These are phyloP conservation scores for Drosophila ustulata DNA, from an alignment of 2,888 invertebrate genomes.

Conservation along the genomic window DNA sequence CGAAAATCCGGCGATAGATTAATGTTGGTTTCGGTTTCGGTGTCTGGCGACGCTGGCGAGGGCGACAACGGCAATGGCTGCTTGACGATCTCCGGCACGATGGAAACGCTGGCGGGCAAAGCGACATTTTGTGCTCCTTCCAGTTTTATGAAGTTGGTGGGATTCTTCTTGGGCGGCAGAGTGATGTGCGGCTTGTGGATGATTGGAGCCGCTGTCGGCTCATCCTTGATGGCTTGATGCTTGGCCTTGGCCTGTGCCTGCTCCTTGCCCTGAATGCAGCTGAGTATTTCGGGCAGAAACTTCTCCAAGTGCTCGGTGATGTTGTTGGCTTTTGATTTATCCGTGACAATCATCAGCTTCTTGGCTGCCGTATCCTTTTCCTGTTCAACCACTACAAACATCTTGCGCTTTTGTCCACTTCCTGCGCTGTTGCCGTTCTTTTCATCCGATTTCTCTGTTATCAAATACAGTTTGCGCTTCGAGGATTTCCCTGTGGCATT, in stretches of 20 bases:
- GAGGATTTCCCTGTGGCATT: conserved; percentile 7
- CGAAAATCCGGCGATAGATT: conserved; percentile 83
- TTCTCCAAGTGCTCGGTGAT: conserved; percentile 82
- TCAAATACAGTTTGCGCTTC: conserved; percentile 82
- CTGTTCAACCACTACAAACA: conserved; percentile 82
- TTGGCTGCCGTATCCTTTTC: conserved; percentile 69
- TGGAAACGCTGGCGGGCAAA: conserved; percentile 29
- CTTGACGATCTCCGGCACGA: conserved; percentile 30
- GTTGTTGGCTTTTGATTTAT: conserved; percentile 73
- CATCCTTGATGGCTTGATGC: conserved; percentile 21
- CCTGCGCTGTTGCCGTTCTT: conserved; percentile 22
- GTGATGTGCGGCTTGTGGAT: conserved; percentile 73
- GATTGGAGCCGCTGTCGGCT: conserved; percentile 1
- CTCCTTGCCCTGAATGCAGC: conserved; percentile 77
- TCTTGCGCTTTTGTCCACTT: conserved; percentile 63
- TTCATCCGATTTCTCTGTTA: conserved; percentile 79
- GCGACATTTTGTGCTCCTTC: conserved; percentile 19
- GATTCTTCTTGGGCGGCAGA: conserved; percentile 82
- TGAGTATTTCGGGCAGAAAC: conserved; percentile 81
- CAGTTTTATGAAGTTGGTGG: conserved; percentile 68
- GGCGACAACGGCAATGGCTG: background rate
- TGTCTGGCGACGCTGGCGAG: conserved; percentile 23
- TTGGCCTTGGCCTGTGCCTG: conserved; percentile 41
- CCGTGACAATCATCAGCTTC: conserved; percentile 82
- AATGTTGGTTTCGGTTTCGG: conserved; percentile 79